Base-by-base conservation (phyloP, 2,113 vertebrate genomes). In the Peromyscus maniculatus region DNA sequence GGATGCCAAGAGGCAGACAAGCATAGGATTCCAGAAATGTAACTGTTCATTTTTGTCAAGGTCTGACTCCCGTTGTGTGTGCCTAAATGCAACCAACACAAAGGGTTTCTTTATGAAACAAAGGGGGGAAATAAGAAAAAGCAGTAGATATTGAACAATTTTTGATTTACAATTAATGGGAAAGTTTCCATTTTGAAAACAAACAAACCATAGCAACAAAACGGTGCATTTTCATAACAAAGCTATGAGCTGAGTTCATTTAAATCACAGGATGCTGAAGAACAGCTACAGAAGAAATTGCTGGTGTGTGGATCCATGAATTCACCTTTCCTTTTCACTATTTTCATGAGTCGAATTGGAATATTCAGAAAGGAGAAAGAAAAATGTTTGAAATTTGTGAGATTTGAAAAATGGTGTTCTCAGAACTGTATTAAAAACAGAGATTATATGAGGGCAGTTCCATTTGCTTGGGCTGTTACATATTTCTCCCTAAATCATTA, bases 401-500 rank as follows among this genome's bases (percentile, higher is more conserved):
- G 5, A 16, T 64, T 77, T 84, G 3, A 59, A 8, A 59, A 49
- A 16, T 24, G 59, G 6, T 5, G 16, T 72, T 64, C 8, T 67
- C 10, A 43, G 4, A 67, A 33, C 33, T 31, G 7, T 15, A 80
- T 78, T 66, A 59, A 13, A 57, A 82, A 33, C 31, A 93, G 3
- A 64, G 15, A 6, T 19, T 82, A 36, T 89, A 8, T 92, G 67
- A 82, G 31, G 33, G 64, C 74, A 69, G 74, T n/a, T 6, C 4
- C 2, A 17, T 67, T 95, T 74, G 13, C 7, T 33, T 93, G 33
- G 92, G 46, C 11, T 9, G 49, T 83, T 95, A 22, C 57, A 75
- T 67, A 49, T 75, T 55, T 43, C 33, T 83, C 77, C 64, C 62
- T 83, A 67, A 74, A 72, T 94, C 43, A 93, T 84, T 66, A 46